These are phyloP conservation scores for Drosophila rellima DNA, from an alignment of 2,888 invertebrate genomes.

Conservation along the genomic window DNA sequence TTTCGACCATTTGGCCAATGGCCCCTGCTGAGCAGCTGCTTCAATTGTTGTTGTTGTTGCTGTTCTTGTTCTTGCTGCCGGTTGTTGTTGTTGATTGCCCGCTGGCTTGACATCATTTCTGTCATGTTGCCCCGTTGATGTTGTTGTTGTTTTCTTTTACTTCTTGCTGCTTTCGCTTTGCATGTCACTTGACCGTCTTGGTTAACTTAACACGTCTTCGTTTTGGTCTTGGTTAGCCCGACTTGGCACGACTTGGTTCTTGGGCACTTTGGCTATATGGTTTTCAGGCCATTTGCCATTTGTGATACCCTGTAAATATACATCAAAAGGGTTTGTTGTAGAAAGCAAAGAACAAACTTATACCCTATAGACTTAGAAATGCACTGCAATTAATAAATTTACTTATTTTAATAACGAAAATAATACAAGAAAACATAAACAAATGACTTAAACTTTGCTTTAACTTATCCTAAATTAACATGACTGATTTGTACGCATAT, in stretches of 20 bases:
- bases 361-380: no score
- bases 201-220: conserved; percentile 47
- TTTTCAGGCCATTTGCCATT: conserved; percentile 53
- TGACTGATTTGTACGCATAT: no score
- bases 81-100: conserved; percentile 42
- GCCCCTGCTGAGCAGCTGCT: conserved; percentile 52
- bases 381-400: no score
- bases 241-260: conserved; percentile 13
- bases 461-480: no score
- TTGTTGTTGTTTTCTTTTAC: conserved; percentile 21
- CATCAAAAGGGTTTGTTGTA: not conserved
- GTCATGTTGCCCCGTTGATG: conserved; percentile 59
- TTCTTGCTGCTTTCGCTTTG: conserved; percentile 60
- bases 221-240: conserved; percentile 15
- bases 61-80: conserved; percentile 12
- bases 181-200: conserved; percentile 69
- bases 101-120: conserved; percentile 75
- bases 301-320: not conserved
- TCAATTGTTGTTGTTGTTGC: conserved; percentile 21
- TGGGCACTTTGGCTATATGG: conserved; percentile 36
- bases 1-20: conserved; percentile 53
- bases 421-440: no score
- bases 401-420: no score
- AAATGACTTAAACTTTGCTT: no score
- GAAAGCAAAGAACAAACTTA: no score